Evolutionary conservation across 1,140 invertebrate species (phyloP), one percentile per base, ranked within the genome.

Genomic region (Drosophila nasuta): DNA sequence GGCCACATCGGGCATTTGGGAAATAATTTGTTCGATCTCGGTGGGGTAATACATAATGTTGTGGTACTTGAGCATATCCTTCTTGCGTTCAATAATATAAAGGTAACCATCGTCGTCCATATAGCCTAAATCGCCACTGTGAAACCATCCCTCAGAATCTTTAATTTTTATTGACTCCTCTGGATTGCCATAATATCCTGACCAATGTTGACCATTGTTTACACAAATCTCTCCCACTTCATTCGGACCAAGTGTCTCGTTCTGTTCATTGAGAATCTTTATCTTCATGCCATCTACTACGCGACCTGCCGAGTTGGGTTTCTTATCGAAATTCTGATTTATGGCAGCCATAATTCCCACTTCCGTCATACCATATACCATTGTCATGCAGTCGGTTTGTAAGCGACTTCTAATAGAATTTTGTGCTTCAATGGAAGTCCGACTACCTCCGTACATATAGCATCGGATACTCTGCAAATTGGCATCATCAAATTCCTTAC

Each of bases 41-140:
- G 79, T 69, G 1, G 91, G 91, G 46, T 81, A 87, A 48, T 93
- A 92, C 58, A 93, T 93, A 6, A 82, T 82, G 35, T 82, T 91
- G 20, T 76, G 67, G 33, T 82, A 93, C 62, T 93, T 93, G 6
- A 94, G 92, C 54, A 94, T 91, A 79, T 96, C 95, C 83, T 96
- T 96, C 3, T 95, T 91, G 10, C 96, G 83, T 68, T 95, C 95
- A 2, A 94, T 93, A 64, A 95, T 93, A 52, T 91, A 94, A 5
- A 94, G 70, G 35, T 91, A 89, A 0, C 93, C 93, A 25, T 94
- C 88, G 11, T 94, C 88, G 68, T 96, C 94, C 51, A 94, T 88
- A 46, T 93, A 94, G 11, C 94, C 95, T 33, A 96, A 91, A 81
- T 96, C 96, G 5, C 95, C 96, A 17, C 94, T 95, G 49, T 94